A percentile compares a stretch with the other conserved stretches of the same genome.
These are phyloP conservation scores for Phacellophora camtschatica DNA, from an alignment of 30 jellyfish, hydroid and myxozoan genomes.

Conservation along the genomic window DNA sequence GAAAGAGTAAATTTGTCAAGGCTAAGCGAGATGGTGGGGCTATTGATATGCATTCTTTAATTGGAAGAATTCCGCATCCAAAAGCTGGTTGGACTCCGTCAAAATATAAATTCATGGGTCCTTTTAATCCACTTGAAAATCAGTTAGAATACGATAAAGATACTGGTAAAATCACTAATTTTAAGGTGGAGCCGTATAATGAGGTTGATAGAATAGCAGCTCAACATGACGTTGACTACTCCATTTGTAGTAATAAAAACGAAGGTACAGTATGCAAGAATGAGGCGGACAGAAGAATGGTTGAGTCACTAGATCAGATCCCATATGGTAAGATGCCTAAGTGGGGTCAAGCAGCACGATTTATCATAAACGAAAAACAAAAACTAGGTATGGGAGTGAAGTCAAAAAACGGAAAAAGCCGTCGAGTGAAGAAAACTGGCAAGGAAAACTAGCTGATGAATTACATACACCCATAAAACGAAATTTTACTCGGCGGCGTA, in stretches of 20 bases:
- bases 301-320: not conserved
- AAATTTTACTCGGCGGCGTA: slow-evolving; percentile 16
- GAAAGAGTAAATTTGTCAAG: slow-evolving; percentile 7
- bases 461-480: slow-evolving; percentile 31
- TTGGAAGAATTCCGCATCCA: slow-evolving; percentile 12
- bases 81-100: slow-evolving; percentile 31
- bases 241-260: not conserved
- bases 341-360: not conserved
- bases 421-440: not conserved
- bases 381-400: not conserved
- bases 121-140: not conserved
- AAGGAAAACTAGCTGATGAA: slow-evolving; percentile 20
- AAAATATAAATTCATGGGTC: not conserved
- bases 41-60: not conserved
- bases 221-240: not conserved
- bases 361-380: not conserved
- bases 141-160: not conserved
- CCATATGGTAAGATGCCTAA: slow-evolving; percentile 7
- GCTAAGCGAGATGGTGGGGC: slow-evolving; percentile 1
- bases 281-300: not conserved
- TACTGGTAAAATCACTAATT: not conserved
- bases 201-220: not conserved
- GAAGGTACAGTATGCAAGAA: not conserved
- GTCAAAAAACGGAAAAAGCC: not conserved
- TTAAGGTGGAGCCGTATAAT: not conserved